Conservation (phyloP, 2,888 invertebrate species). For the Hipparchia semele region DNA sequence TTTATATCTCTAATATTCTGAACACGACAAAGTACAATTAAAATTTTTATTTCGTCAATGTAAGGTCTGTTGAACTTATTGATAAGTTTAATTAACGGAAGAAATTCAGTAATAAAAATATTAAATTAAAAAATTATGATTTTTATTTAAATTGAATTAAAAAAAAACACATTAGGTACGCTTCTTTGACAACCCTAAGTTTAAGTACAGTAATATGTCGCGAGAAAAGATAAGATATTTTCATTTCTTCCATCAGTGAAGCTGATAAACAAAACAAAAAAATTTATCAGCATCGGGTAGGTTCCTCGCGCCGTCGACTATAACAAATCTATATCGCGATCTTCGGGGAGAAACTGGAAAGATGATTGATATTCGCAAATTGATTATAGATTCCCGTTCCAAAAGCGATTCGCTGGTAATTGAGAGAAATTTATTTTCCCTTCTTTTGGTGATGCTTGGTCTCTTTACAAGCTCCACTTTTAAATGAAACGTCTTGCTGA, state of each 20-base stretch:
- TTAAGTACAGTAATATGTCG: neutral
- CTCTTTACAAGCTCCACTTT: neutral
- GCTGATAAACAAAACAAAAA: slow-evolving; percentile 24
- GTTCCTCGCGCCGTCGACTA: slow-evolving; percentile 53
- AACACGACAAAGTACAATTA: too few relatives aligned
- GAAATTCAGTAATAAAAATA: too few relatives aligned
- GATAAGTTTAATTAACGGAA: too few relatives aligned
- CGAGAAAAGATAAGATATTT: neutral
- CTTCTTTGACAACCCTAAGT: neutral
- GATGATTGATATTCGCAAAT: slow-evolving; percentile 63
- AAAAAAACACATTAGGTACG: too few relatives aligned
- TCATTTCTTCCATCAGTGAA: neutral
- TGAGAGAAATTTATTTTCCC: slow-evolving; percentile 45
- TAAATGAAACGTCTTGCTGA: neutral
- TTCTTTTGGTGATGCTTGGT: neutral
- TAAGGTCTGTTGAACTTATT: too few relatives aligned
- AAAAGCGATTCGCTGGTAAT: slow-evolving; percentile 59
- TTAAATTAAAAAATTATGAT: too few relatives aligned
- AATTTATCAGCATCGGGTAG: slow-evolving; percentile 5
- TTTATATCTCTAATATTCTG: too few relatives aligned
- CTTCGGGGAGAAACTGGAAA: slow-evolving; percentile 42
- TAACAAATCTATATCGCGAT: slow-evolving; percentile 68
- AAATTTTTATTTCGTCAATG: too few relatives aligned
- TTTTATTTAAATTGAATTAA: too few relatives aligned
- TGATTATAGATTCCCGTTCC: slow-evolving; percentile 56